A percentile compares a stretch with the other conserved stretches of the same genome.
phyloP scores from a whole-genome alignment of 2,113 vertebrate species.

The Dasypus novemcinctus region DNA sequence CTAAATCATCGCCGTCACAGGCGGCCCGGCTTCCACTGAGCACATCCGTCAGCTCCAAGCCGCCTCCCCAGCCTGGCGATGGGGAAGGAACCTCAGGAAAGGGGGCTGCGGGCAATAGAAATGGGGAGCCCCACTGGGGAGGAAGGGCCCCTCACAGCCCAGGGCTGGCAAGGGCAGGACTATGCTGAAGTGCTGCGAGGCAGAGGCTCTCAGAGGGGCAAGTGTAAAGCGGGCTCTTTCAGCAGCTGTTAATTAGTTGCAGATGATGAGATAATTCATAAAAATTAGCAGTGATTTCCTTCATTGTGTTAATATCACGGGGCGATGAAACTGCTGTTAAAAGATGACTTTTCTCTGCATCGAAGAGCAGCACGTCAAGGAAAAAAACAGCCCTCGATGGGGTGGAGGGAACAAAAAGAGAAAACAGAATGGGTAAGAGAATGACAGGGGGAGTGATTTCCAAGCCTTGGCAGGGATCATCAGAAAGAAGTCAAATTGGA shows the following conservation, averaged over 20 bases:
- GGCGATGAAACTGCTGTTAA: constrained; percentile 77
- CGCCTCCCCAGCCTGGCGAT: not conserved
- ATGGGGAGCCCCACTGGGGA: not conserved
- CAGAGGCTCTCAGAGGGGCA: constrained; percentile 47
- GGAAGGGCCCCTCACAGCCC: accelerated
- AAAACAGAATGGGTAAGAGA: not conserved
- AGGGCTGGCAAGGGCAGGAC: not conserved
- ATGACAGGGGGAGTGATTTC: not conserved
- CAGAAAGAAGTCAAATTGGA: not conserved
- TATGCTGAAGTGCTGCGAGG: not conserved
- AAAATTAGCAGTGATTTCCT: constrained; percentile 85
- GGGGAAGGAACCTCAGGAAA: not conserved
- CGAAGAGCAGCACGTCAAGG: constrained; percentile 72
- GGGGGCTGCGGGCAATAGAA: not conserved
- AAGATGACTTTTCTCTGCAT: constrained; percentile 78
- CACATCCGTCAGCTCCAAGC: not conserved
- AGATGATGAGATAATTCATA: constrained; percentile 88
- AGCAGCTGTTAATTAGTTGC: constrained; percentile 84
- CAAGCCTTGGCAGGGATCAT: constrained; percentile 50
- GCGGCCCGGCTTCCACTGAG: not conserved
- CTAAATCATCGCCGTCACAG: constrained; percentile 35
- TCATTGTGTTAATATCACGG: constrained; percentile 81
- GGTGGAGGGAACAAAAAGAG: not conserved
- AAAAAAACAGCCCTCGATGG: constrained; percentile 23
- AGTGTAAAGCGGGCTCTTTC: constrained; percentile 63